Base-by-base conservation (phyloP, 2,888 invertebrate genomes). In the Agrotis clavis region DNA sequence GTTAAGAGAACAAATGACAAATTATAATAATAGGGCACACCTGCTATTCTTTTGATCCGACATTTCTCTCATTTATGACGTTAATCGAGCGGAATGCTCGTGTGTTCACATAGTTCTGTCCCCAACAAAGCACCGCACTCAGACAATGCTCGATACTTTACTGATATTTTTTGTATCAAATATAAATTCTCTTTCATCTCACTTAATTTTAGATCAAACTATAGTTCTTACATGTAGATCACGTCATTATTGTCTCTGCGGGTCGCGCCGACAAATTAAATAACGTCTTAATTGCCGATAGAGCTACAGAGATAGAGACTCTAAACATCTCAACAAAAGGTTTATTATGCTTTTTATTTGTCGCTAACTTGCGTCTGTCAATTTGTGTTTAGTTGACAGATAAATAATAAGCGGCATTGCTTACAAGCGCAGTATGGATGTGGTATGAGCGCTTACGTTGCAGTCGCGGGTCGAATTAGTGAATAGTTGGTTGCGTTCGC, bases 51-150 rank as follows among this genome's bases (percentile, higher is more conserved):
- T 95, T 95, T 95, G 96, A 96, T 96, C 95, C 90, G 90, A 93
- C 94, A 95, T 94, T 95, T 95, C 95, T 95, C 96, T 96, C 95
- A 95, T 96, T 96, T 96, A 96, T 96, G 95, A 95, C 89, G 91
- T 92, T 94, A 96, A 96, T 95, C 92, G 96, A 94, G 93, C 95
- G 95, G 92, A 94, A 94, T 95, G 92, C 91, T 92, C 90, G 89
- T 91, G 90, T 93, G 93, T 93, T 94, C 93, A 94, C 94, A 93
- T 92, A 93, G 91, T 94, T 92, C 90, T 92, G 92, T 91, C 89
- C 88, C 89, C 90, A 91, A 95, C 95, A 96, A 96, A 94, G 95
- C 92, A 87, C 85, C 88, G 90, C 90, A 83, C 91, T 87, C 94
- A 94, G 93, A 96, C 96, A 95, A 95, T 95, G 89, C 92, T 67